Conservation (phyloP, 2,888 invertebrate species). For the Atherix ibis region DNA sequence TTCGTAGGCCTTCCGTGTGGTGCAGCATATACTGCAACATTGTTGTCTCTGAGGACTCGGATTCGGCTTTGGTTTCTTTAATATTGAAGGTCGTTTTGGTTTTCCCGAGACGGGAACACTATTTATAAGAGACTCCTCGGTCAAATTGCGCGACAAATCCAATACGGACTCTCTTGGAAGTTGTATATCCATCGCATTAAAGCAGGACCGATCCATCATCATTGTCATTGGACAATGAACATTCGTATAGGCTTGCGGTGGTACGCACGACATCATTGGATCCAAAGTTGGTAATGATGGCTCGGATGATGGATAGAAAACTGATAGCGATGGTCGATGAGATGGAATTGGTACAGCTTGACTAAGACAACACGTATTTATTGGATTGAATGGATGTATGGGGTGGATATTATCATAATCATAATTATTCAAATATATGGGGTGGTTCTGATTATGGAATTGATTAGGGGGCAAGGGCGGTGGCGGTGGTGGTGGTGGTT, state of each 20-base stretch:
- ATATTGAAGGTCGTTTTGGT: conserved; percentile 4
- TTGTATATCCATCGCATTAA: conserved; percentile 22
- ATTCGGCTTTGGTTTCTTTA: conserved; percentile 9
- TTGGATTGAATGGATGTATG: background rate
- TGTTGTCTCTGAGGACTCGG: conserved; percentile 21
- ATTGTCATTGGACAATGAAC: conserved; percentile 10
- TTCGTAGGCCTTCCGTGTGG: conserved; percentile 28
- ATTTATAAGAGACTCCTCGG: conserved; percentile 14
- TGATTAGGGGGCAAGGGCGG: conserved; percentile 1
- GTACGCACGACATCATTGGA: background rate
- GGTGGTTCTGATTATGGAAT: conserved; percentile 6
- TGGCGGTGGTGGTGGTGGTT: conserved; percentile 6
- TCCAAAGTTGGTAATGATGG: conserved; percentile 28
- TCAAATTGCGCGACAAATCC: conserved; percentile 3
- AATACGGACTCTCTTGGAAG: conserved; percentile 1
- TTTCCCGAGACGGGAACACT: conserved; percentile 4
- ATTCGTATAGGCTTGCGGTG: conserved; percentile 1
- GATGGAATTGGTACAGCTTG: conserved; percentile 15
- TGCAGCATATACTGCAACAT: conserved; percentile 26
- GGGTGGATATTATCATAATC: conserved; percentile 6
- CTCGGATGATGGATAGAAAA: conserved; percentile 27
- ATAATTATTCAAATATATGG: background rate
- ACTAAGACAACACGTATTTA: conserved; percentile 10
- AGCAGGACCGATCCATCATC: conserved; percentile 21
- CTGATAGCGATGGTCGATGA: conserved; percentile 23